Evolutionary conservation across 2,888 invertebrate species (phyloP), one percentile per base, ranked within the genome.

Genomic region (Amaurobius ferox): DNA sequence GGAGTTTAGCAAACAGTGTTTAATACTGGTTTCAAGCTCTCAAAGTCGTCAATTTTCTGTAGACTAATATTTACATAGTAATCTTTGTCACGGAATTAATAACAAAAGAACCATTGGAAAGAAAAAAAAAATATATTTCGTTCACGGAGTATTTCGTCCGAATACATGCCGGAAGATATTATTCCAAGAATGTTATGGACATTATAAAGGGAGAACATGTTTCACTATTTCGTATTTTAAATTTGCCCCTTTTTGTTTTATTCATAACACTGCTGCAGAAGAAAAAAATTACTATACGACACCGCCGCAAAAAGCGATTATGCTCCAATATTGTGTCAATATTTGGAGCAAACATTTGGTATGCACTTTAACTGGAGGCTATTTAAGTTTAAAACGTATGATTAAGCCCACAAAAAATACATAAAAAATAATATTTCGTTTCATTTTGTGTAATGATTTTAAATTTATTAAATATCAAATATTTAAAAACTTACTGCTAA

Each of bases 301-400:
- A 28, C 28, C 28, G 32, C 72, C 23, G 44, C 28, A 70, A 78
- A 55, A 70, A 30, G 28, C 40, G 28, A 19, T 29, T 35, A 64
- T 79, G 23, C 55, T 68, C 29, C 26, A 71, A 79, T 72, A 79
- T 72, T 66, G 28, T 66, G 80, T 80, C 80, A 80, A 80, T 80
- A 80, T 80, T 80, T 80, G 80, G 11, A 68, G 70, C 78, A 78
- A 78, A 70, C 61, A 78, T 78, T 78, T 70, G 62, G 29, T 61
- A 55, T 48, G 26, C 29, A 61, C 40, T 39, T 80, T 80, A 80
- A 68, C 80, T 73, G 16, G 55, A 19, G 74, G 74, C 68, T 81
- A 61, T 81, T 70, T 62, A 81, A 81, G 16, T 11, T 55, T 55
- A 6, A 55, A 55, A 55, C 55, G 55, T 23, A 55, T 16, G 23